Evolutionary conservation across 1,140 invertebrate species (phyloP).

Genomic region (Drosophila seguyi): DNA sequence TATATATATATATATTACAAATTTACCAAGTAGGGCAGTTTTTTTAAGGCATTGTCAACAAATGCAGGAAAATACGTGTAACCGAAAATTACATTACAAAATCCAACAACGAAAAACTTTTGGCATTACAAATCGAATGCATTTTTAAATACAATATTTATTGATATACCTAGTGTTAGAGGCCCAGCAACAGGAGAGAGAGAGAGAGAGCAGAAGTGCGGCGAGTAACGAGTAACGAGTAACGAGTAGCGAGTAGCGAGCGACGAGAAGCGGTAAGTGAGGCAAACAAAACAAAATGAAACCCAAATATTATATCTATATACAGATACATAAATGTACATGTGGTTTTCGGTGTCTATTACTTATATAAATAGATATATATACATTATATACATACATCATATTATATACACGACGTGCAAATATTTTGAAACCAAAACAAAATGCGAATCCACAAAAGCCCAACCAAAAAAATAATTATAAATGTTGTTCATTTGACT

Average conservation of each 20-base stretch:
- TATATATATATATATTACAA: conserved; percentile 48
- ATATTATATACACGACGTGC: conserved; percentile 66
- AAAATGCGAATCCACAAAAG: conserved; percentile 27
- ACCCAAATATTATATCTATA: conserved; percentile 65
- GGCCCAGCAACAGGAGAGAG: conserved; percentile 17
- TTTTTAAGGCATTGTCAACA: conserved; percentile 69
- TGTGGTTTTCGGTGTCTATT: conserved; percentile 81
- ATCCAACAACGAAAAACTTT: conserved; percentile 83
- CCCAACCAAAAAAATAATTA: conserved; percentile 54
- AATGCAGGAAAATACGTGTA: conserved; percentile 81
- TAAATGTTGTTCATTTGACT: conserved; percentile 76
- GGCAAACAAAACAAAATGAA: conserved; percentile 17
- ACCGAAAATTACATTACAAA: conserved; percentile 78
- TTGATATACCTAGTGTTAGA: conserved; percentile 64
- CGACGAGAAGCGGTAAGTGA: neutral
- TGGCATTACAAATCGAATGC: conserved; percentile 77
- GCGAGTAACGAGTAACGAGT: neutral
- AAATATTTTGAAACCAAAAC: conserved; percentile 65
- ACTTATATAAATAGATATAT: conserved; percentile 69
- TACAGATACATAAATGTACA: conserved; percentile 74
- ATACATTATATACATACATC: conserved; percentile 60
- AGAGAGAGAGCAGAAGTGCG: too few species aligned
- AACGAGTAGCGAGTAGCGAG: neutral
- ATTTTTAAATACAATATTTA: conserved; percentile 83
- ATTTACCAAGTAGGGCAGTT: conserved; percentile 53